Base-by-base conservation (phyloP, 2,888 invertebrate genomes). In the Ctena decussata region DNA sequence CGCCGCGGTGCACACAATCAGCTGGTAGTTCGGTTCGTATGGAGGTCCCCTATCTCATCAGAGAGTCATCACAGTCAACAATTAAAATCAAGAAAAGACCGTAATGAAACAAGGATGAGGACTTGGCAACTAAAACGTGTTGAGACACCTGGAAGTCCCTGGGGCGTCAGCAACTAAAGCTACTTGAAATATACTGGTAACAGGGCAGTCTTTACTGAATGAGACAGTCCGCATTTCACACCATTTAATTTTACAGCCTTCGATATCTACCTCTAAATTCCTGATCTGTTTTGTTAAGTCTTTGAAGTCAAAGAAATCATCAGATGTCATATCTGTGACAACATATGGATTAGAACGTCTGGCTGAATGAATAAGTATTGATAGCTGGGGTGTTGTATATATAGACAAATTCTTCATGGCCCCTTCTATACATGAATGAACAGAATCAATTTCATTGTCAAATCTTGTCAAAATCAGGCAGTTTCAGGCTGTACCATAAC, bases 161-260 rank as follows among this genome's bases (percentile, higher is more conserved):
- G 21, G n/a, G 24, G 37, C 30, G 3, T 46, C 46, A 15, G 46
- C 46, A 15, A 21, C 39, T 27, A 57, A 76, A n/a, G 60, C 65
- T 65, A 65, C 60, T 30, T 76, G 60, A 44, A 76, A 57, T 18
- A 32, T 24, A 27, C 46, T 53, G 12, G 46, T 46, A 37, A 30
- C 74, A 49, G 75, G 75, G 18, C n/a, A 39, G 2, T 57, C 37
- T 32, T 39, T 75, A 24, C 35, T 35, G n/a, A 75, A 75, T 35
- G 53, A 57, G 8, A 75, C 32, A 57, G 75, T 57, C 53, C 37
- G 30, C 18, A 75, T 75, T 37, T 75, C 57, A 46, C 35, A 37
- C 78, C 78, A 78, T 44, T 37, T 69, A 5, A 78, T 71, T 70
- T 78, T 71, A 1, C 24, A 71, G 6, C 71, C 78, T 35, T 49